Evolutionary conservation across 2,797 vertebrate species (phyloP).

Genomic region (Strix occidentalis): DNA sequence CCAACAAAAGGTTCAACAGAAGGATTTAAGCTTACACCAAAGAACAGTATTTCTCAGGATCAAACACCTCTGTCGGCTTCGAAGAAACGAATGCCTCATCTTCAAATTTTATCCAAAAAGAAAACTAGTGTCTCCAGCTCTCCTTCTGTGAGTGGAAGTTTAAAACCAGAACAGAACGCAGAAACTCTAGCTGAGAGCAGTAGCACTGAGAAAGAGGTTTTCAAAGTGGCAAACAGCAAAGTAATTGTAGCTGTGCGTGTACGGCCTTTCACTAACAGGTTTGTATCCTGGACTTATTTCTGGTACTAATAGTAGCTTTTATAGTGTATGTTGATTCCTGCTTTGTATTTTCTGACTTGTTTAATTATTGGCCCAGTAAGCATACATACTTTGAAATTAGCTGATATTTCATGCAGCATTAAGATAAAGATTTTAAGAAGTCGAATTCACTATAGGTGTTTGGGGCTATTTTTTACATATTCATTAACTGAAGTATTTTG

Average conservation of each 20-base stretch:
- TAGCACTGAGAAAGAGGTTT: constrained; percentile 11
- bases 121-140: neutral
- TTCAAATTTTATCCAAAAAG: neutral
- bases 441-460: neutral
- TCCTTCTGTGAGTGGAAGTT: neutral
- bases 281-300: neutral
- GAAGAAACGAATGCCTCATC: neutral
- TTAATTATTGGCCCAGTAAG: neutral
- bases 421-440: neutral
- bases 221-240: constrained; percentile 87
- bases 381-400: neutral
- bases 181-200: neutral
- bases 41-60: constrained; percentile 1
- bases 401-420: neutral
- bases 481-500: neutral
- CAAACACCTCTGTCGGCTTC: neutral
- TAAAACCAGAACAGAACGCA: neutral
- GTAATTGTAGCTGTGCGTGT: constrained; percentile 92
- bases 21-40: constrained; percentile 10
- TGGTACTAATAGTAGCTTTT: neutral
- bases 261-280: constrained; percentile 90
- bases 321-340: neutral
- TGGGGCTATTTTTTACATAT: neutral
- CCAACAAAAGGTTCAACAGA: constrained; percentile 32
- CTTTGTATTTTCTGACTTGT: neutral